Conservation (phyloP, 2,113 vertebrate species). For the Tauraco erythrolophus region DNA sequence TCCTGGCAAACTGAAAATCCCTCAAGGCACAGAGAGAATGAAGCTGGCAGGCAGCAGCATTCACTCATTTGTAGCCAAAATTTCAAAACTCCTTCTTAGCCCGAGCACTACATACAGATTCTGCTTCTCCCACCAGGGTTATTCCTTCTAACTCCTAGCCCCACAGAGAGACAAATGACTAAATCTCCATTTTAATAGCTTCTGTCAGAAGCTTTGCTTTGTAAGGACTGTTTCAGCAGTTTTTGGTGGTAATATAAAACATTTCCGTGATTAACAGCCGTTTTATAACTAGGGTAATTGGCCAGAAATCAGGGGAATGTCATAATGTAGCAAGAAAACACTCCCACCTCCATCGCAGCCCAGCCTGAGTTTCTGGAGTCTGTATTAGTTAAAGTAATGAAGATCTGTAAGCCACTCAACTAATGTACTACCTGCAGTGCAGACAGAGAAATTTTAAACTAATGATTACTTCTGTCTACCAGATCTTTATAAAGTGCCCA, state of each 20-base stretch:
- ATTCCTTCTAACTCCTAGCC: slow-evolving; percentile 49
- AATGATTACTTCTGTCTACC: slow-evolving; percentile 56
- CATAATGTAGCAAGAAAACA: slow-evolving; percentile 75
- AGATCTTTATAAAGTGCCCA: not conserved
- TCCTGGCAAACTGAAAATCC: slow-evolving; percentile 57
- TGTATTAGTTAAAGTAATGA: no score
- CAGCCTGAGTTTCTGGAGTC: slow-evolving; percentile 57
- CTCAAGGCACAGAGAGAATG: slow-evolving; percentile 38
- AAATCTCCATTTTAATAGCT: slow-evolving; percentile 77
- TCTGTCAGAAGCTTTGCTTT: slow-evolving; percentile 74
- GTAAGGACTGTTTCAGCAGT: slow-evolving; percentile 76
- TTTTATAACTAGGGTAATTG: slow-evolving; percentile 80
- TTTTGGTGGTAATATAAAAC: slow-evolving; percentile 66
- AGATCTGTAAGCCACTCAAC: no score
- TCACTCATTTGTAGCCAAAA: slow-evolving; percentile 44
- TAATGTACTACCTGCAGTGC: slow-evolving; percentile 69
- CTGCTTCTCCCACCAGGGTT: slow-evolving; percentile 27
- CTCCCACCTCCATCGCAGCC: slow-evolving; percentile 48
- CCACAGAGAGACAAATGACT: slow-evolving; percentile 63
- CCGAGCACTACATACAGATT: slow-evolving; percentile 33
- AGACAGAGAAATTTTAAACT: slow-evolving; percentile 56
- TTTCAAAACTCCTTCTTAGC: not conserved
- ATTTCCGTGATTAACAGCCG: slow-evolving; percentile 74
- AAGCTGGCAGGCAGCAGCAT: slow-evolving; percentile 27
- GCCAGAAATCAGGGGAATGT: slow-evolving; percentile 73